phyloP scores from a whole-genome alignment of 2,888 invertebrate species.

The Alentia gelatinosa region DNA sequence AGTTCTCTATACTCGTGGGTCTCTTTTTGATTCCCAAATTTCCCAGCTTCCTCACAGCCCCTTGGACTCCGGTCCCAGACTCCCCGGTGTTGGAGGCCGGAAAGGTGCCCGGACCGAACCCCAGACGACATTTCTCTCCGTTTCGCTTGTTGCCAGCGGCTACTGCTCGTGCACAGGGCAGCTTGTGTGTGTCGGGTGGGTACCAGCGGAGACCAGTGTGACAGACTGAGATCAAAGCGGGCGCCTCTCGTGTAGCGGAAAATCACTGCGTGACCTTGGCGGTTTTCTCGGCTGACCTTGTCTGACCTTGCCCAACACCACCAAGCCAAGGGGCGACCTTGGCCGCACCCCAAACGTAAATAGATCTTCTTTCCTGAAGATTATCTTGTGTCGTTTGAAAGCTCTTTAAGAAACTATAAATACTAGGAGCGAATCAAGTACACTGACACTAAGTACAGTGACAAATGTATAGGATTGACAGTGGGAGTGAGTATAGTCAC shows the following conservation, averaged over 20 bases:
- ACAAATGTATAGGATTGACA: too few species aligned
- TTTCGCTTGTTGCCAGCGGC: too few species aligned
- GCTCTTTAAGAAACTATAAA: not conserved
- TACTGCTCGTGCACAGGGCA: not conserved
- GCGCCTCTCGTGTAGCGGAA: not conserved
- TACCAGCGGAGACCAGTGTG: not conserved
- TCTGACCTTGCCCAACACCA: slow-evolving; percentile 14
- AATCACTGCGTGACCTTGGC: not conserved
- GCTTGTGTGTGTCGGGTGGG: not conserved
- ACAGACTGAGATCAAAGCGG: not conserved
- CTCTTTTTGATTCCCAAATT: too few species aligned
- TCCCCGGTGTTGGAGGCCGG: too few species aligned
- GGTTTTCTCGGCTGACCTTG: slow-evolving; percentile 10
- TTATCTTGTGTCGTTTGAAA: not conserved
- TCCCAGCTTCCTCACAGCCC: too few species aligned
- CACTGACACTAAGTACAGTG: not conserved
- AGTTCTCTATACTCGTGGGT: too few species aligned
- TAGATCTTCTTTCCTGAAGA: not conserved
- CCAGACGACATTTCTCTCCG: not conserved
- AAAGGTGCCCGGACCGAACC: too few species aligned
- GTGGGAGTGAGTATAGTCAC: not conserved
- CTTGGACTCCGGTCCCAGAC: too few species aligned
- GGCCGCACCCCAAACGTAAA: not conserved
- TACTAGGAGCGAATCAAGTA: not conserved
- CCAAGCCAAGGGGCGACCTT: not conserved